These are phyloP conservation scores for Ameiurus melas DNA, from an alignment of 2,113 vertebrate genomes.

Conservation along the genomic window DNA sequence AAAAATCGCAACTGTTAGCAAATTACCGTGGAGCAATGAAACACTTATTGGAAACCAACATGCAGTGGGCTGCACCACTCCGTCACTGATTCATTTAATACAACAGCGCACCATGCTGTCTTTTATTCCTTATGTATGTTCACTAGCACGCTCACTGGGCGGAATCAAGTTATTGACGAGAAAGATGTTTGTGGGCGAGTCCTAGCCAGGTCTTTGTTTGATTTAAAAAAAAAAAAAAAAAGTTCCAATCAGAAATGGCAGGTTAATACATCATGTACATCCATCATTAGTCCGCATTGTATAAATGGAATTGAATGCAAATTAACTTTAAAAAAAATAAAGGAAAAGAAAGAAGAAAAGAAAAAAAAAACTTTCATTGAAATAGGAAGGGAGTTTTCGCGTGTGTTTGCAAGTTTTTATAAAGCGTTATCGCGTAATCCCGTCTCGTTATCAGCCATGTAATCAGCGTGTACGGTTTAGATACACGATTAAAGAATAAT, in stretches of 20 bases:
- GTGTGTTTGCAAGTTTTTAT: constrained; percentile 3
- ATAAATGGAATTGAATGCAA: not conserved
- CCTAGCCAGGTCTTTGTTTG: not conserved
- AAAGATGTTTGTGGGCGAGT: not conserved
- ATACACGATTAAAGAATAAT: not conserved
- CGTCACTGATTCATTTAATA: not conserved
- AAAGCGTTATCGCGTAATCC: too few species aligned
- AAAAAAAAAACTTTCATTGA: not conserved
- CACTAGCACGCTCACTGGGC: not conserved
- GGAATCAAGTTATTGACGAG: not conserved
- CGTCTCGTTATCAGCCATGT: not conserved
- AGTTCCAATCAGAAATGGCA: not conserved
- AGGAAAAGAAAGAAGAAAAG: not conserved
- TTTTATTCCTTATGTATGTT: not conserved
- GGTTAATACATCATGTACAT: not conserved
- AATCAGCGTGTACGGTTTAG: not conserved
- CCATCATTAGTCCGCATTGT: too few species aligned
- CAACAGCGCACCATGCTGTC: too few species aligned
- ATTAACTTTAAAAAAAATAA: too few species aligned
- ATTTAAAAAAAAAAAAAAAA: too few species aligned
- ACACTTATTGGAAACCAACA: not conserved
- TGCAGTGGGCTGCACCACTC: too few species aligned
- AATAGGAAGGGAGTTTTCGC: not conserved
- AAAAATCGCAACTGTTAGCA: not conserved
- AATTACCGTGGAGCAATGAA: too few species aligned